phyloP scores from a whole-genome alignment of 2,113 vertebrate genomes.

The Egretta garzetta region DNA sequence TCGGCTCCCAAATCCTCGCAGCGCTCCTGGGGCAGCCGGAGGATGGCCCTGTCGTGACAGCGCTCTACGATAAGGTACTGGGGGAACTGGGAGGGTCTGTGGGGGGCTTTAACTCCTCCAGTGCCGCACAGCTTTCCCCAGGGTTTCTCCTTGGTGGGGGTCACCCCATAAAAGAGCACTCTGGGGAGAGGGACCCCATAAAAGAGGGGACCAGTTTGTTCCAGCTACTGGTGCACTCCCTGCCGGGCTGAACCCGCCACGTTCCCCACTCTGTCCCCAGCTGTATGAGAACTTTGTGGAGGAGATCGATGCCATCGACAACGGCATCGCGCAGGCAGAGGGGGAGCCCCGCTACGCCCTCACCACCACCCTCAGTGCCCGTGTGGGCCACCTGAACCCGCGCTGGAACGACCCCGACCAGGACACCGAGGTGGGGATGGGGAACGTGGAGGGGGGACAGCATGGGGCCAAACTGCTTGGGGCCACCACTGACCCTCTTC shows the following conservation, averaged over 20 bases:
- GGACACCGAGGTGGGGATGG: background rate
- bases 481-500: background rate
- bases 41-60: slow-evolving; percentile 75
- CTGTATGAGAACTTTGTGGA: slow-evolving; percentile 95
- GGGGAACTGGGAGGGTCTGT: background rate
- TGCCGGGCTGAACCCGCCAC: accelerated
- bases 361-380: slow-evolving; percentile 85
- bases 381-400: slow-evolving; percentile 89
- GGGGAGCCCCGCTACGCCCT: slow-evolving; percentile 86
- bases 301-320: slow-evolving; percentile 93
- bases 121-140: background rate
- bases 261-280: slow-evolving; percentile 50
- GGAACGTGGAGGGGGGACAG: accelerated
- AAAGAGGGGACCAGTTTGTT: background rate
- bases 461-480: accelerated
- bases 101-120: accelerated
- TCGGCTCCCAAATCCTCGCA: slow-evolving; percentile 83
- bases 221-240: background rate
- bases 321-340: slow-evolving; percentile 88
- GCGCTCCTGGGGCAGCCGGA: slow-evolving; percentile 78
- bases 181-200: background rate
- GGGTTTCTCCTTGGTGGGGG: background rate
- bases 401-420: slow-evolving; percentile 83
- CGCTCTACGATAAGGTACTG: slow-evolving; percentile 88
- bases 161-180: background rate